A percentile compares a stretch with the other conserved stretches of the same genome.
phyloP scores from a whole-genome alignment of 2,888 invertebrate species.

The Galerucella nymphaeae region DNA sequence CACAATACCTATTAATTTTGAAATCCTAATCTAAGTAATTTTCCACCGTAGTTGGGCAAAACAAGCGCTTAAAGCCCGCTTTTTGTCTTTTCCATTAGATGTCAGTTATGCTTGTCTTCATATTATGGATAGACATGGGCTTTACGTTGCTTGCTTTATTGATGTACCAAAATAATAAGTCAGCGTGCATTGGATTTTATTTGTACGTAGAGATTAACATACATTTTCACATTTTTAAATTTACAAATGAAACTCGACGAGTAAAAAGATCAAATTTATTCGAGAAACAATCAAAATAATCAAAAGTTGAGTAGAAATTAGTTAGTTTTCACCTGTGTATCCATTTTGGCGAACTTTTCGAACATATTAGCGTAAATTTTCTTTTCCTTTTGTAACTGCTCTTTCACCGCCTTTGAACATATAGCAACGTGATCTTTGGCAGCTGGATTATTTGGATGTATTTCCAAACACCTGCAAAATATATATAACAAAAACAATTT shows the following conservation, averaged over 20 bases:
- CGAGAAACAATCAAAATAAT: conserved; percentile 12
- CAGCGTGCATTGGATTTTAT: no score
- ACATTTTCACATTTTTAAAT: background rate
- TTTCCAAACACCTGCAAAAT: conserved; percentile 69
- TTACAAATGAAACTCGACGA: conserved; percentile 39
- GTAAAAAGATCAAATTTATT: conserved; percentile 33
- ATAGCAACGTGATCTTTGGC: conserved; percentile 80
- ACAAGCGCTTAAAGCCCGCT: no score
- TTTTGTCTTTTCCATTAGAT: no score
- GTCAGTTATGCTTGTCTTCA: no score
- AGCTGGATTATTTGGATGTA: conserved; percentile 91
- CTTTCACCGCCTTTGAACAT: conserved; percentile 80
- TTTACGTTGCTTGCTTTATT: no score
- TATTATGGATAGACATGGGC: no score
- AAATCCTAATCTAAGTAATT: no score
- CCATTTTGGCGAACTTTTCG: conserved; percentile 86
- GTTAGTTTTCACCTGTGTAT: conserved; percentile 73
- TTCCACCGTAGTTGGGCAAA: no score
- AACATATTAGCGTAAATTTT: conserved; percentile 95
- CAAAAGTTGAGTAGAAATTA: conserved; percentile 37
- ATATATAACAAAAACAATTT: background rate
- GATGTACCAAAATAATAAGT: no score
- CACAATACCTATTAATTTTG: no score
- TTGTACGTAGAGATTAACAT: no score
- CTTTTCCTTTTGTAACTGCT: conserved; percentile 84